phyloP scores from a whole-genome alignment of 1,140 invertebrate species.

The Chelonus insularis region DNA sequence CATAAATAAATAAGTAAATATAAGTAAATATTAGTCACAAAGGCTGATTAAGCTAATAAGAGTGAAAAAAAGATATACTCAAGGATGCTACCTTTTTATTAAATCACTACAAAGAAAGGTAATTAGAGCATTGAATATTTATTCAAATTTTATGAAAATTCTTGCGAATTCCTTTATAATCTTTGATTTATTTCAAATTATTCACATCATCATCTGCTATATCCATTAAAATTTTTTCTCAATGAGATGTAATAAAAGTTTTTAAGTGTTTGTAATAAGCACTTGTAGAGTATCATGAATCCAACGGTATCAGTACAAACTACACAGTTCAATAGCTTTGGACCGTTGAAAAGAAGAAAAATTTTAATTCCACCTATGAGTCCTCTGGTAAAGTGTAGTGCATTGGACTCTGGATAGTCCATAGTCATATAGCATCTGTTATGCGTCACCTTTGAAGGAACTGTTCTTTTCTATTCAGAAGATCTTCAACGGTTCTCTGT shows the following conservation, averaged over 20 bases:
- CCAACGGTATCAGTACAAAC: conserved; percentile 7
- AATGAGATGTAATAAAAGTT: background rate
- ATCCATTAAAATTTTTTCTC: background rate
- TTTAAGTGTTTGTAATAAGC: conserved; percentile 16
- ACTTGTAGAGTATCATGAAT: conserved; percentile 2
- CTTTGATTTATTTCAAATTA: no score
- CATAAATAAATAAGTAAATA: no score
- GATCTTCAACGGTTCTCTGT: conserved; percentile 9
- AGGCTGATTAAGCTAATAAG: no score
- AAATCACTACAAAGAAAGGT: no score
- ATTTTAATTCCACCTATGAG: conserved; percentile 1
- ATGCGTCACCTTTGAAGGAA: conserved; percentile 43
- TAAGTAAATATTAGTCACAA: no score
- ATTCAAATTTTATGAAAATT: no score
- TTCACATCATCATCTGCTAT: no score
- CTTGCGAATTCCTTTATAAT: no score
- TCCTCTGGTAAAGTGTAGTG: background rate
- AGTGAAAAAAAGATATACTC: no score
- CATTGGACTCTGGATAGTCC: conserved; percentile 8
- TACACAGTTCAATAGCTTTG: background rate
- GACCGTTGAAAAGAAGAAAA: conserved; percentile 18
- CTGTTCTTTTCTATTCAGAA: conserved; percentile 41
- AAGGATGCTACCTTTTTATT: background rate
- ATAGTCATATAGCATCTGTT: conserved; percentile 43
- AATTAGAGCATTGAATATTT: no score